Evolutionary conservation across 2,888 invertebrate species (phyloP).

Genomic region (Mythimna impura): DNA sequence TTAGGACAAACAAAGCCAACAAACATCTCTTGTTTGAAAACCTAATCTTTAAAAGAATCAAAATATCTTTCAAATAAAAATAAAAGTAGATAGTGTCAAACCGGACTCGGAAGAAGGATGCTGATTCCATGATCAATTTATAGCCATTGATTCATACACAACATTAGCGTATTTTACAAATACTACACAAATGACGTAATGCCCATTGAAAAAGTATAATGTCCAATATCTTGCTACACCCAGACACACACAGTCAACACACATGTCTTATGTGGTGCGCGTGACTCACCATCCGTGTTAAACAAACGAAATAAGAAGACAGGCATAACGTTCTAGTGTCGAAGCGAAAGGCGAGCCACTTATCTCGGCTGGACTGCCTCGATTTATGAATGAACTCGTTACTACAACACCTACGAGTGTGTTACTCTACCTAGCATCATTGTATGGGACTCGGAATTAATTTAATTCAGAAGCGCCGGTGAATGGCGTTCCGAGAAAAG

Average conservation of each 20-base stretch:
- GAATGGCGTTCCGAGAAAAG: slow-evolving; percentile 71
- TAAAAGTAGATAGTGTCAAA: slow-evolving; percentile 3
- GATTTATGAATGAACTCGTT: slow-evolving; percentile 84
- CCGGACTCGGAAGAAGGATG: slow-evolving; percentile 51
- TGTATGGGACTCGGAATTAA: slow-evolving; percentile 67
- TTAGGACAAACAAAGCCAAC: slow-evolving; percentile 22
- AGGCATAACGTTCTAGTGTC: slow-evolving; percentile 68
- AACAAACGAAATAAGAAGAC: slow-evolving; percentile 75
- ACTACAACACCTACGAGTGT: slow-evolving; percentile 69
- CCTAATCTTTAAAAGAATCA: slow-evolving; percentile 14
- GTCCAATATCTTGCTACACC: slow-evolving; percentile 74
- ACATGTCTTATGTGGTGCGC: slow-evolving; percentile 62
- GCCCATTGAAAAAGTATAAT: slow-evolving; percentile 77
- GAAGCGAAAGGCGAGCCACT: slow-evolving; percentile 69
- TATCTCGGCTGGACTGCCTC: slow-evolving; percentile 76
- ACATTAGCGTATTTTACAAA: slow-evolving; percentile 74
- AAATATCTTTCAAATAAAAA: not conserved
- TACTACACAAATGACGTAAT: slow-evolving; percentile 79
- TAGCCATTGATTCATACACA: slow-evolving; percentile 66
- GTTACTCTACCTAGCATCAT: slow-evolving; percentile 63
- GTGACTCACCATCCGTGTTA: slow-evolving; percentile 76
- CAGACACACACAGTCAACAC: slow-evolving; percentile 65
- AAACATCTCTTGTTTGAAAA: slow-evolving; percentile 23
- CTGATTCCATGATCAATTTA: slow-evolving; percentile 54
- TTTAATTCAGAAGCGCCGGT: slow-evolving; percentile 72